Evolutionary conservation across 2,113 vertebrate genomes (phyloP), one percentile per base, ranked within the genome.

Genomic region (Struthio camelus): DNA sequence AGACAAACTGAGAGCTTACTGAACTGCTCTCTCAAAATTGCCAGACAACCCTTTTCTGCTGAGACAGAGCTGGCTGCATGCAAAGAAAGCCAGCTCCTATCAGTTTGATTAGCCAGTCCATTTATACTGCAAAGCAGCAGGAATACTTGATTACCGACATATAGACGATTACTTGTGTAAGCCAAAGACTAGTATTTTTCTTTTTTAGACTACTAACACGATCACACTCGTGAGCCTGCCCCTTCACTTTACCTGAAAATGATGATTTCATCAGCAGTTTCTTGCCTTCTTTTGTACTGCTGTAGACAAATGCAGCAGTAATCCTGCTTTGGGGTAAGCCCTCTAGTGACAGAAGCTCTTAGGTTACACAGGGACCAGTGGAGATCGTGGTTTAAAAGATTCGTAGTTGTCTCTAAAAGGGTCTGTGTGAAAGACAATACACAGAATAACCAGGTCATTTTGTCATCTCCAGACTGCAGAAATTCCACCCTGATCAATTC

Each of bases 331-430:
- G 99, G 99, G 94, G 99, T 99, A 65, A 99, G 98, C 9, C 99
- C 99, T 93, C 98, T 98, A 38, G 98, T 99, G 94, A 99, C 98
- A 1, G 99, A 98, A 27, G 99, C 98, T 80, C 98, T 99, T 64
- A 99, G 98, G 95, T 99, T 99, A 77, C 99, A 98, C 86, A 99
- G 96, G n/a, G 99, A 99, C 99, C 99, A 99, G 85, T 99, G 99
- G 80, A 99, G 99, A 96, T 99, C 99, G 3, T 99, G 99, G 98
- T 99, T 99, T 70, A 99, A 82, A 64, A 99, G 98, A 92, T 91
- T 99, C 2, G 99, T 99, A 8, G 99, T 99, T 34, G 99, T 99
- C 98, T 99, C 99, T 50, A 99, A 96, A 82, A 99, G 97, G 12
- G 99, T 99, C 99, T 99, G 94, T 14, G 64, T 54, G 70, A 61